These are phyloP conservation scores for Lycocerus yunnanus DNA, from an alignment of 2,888 invertebrate species.

Conservation along the genomic window DNA sequence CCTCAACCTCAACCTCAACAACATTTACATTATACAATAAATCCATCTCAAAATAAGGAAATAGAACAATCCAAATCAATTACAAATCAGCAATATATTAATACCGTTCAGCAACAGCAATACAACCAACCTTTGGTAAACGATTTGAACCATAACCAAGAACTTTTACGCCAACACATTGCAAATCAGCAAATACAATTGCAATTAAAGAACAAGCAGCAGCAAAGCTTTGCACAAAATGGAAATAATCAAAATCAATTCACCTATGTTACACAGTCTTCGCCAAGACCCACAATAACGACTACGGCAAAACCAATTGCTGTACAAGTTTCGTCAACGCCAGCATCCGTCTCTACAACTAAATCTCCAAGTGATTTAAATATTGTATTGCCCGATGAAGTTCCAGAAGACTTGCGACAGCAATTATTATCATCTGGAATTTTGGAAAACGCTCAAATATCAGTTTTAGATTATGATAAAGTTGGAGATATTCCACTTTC, in stretches of 20 bases:
- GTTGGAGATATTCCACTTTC: constrained; percentile 84
- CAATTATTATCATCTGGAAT: constrained; percentile 85
- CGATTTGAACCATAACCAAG: constrained; percentile 26
- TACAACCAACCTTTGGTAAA: constrained; percentile 20
- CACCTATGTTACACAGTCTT: constrained; percentile 43
- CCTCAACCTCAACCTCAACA: too few species aligned
- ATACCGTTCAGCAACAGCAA: neutral
- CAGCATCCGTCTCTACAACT: constrained; percentile 53
- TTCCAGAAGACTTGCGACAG: constrained; percentile 83
- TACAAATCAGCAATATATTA: neutral
- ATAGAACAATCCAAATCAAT: neutral
- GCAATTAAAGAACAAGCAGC: constrained; percentile 48
- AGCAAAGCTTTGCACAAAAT: constrained; percentile 52
- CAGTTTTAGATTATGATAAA: constrained; percentile 86
- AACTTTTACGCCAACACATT: constrained; percentile 44
- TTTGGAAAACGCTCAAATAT: constrained; percentile 84
- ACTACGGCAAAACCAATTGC: constrained; percentile 47
- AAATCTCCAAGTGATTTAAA: constrained; percentile 58
- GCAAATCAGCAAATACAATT: constrained; percentile 45
- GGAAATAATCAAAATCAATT: constrained; percentile 50
- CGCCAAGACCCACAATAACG: constrained; percentile 59
- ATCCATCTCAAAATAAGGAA: neutral
- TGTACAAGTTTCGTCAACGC: neutral
- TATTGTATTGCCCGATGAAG: constrained; percentile 77
- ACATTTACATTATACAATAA: too few species aligned